Evolutionary conservation across 2,113 vertebrate genomes (phyloP), one percentile per base, ranked within the genome.

Genomic region (Ondatra zibethicus): DNA sequence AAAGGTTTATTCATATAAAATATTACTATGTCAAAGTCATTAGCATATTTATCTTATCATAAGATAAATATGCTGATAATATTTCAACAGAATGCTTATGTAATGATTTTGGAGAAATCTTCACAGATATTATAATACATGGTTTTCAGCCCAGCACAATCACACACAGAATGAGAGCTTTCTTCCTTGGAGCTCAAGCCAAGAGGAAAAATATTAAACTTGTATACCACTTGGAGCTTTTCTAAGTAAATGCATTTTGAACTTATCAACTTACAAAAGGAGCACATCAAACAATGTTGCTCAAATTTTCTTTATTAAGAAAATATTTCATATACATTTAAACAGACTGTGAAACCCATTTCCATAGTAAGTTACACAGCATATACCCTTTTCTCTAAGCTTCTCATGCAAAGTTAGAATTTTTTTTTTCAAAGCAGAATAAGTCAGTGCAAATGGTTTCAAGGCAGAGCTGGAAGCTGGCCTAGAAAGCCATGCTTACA

Each of bases 231-330:
- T 89, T 91, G 16, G 36, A 0, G 10, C 52, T 96, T 92, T 96
- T 86, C 61, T 73, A 91, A 76, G 58, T 92, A 94, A 70, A 94
- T 94, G 73, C 39, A 95, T 50, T 95, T 93, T 95, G 88, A 2
- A 97, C 63, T n/a, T 68, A 96, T 93, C 70, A 96, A 85, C 77
- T 94, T 95, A 76, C 16, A 97, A 97, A 97, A 97, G 45, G 33
- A 95, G 80, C 33, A 97, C 81, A 33, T 88, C 84, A 72, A 97
- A 95, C 73, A 96, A 87, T 91, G 80, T 93, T 96, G 95, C 72
- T 97, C 84, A 96, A 97, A 89, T 31, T 94, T 96, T 92, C 90
- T 96, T 97, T 96, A 97, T 96, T 96, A 95, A 92, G 92, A 95
- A 96, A 97, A 92, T 90, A 96, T 61, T 94, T 96, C 72, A 50